These are phyloP conservation scores for Hystrix brachyura DNA, from an alignment of 2,113 vertebrate genomes.

Conservation along the genomic window DNA sequence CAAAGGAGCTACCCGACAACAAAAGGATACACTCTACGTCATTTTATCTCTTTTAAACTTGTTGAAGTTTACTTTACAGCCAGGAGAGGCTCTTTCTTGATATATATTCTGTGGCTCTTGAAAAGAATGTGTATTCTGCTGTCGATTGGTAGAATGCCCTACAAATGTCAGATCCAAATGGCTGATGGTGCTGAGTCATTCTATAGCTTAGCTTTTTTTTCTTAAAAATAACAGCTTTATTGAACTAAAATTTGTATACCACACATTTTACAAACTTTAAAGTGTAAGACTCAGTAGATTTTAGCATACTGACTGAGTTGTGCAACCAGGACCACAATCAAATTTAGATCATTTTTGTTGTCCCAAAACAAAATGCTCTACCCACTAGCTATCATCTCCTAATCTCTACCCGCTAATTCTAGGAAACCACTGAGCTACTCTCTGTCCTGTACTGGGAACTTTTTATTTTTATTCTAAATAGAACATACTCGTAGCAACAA, in stretches of 20 bases:
- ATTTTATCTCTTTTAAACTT: not conserved
- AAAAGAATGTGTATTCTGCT: not conserved
- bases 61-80: not conserved
- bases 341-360: not conserved
- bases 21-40: not conserved
- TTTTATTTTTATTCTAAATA: not conserved
- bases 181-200: not conserved
- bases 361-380: not conserved
- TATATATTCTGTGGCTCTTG: not conserved
- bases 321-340: not conserved
- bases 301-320: not conserved
- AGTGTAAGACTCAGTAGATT: not conserved
- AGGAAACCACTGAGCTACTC: not conserved
- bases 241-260: not conserved
- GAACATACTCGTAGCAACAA: not conserved
- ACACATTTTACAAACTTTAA: not conserved
- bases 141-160: too few relatives aligned
- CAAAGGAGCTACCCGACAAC: too few relatives aligned
- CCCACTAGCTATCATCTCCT: not conserved
- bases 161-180: not conserved
- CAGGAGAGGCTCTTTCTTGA: not conserved
- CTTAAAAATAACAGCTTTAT: not conserved
- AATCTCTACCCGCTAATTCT: not conserved
- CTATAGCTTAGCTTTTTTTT: not conserved
- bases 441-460: not conserved